Base-by-base conservation (phyloP, 2,113 vertebrate genomes). In the Aplodontia rufa region DNA sequence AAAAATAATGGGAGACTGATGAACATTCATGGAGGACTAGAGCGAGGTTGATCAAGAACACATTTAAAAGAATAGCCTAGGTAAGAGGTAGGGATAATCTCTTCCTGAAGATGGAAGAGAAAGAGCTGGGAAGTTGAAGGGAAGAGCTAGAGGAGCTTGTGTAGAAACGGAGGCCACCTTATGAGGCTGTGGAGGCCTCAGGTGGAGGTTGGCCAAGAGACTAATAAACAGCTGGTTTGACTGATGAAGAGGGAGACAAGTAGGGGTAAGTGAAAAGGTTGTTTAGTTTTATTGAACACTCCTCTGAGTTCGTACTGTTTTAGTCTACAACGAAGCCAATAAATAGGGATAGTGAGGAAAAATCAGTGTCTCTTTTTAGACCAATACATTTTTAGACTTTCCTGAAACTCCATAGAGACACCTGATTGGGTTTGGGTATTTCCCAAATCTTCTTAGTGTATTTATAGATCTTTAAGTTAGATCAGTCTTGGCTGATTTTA, bases 401-500 rank as follows among this genome's bases (percentile, higher is more conserved):
- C 10, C 58, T 80, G 64, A 94, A 91, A 95, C n/a, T 80, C 83
- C 35, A 66, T 6, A 28, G 58, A 30, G 60, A 78, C 20, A 66
- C 76, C n/a, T 85, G 60, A 90, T 51, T 92, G 55, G 40, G 24
- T 68, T 68, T 92, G 68, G 47, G 32, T 81, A 72, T 85, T 91
- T 93, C 55, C 47, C 62, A 74, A 58, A 93, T 91, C 55, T 72
- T 86, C 69, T 93, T 69, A 76, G 58, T 20, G 45, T 53, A 60
- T 71, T 91, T 74, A 75, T 62, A 78, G 40, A 89, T 4, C 2
- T 14, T 74, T 69, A 68, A 71, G 37, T 71, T 69, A 71, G 69
- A 86, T 53, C 24, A 62, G 28, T 45, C 42, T 91, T 79, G 35
- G 45, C 71, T 74, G 62, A 86, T 71, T 83, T 69, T 20, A 82